Evolutionary conservation across 1,140 invertebrate genomes (phyloP), one percentile per base, ranked within the genome.

Genomic region (Cydia pomonella): DNA sequence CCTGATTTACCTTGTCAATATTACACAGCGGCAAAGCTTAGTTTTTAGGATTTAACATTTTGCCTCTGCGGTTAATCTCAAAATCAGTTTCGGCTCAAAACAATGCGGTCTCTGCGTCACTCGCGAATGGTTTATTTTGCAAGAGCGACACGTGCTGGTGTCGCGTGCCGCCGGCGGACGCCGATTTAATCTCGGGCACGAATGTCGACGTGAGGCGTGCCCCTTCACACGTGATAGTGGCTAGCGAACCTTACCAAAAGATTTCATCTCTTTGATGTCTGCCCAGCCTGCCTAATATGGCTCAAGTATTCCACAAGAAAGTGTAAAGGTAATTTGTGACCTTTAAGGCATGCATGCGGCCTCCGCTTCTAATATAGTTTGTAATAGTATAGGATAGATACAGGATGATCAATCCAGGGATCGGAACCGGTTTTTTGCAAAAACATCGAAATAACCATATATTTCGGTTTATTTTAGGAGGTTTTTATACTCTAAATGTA

Each of bases 171-270:
- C 73, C 80, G 84, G 82, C 78, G 81, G 75, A 78, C 23, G 44
- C 80, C 75, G 90, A 92, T 92, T 72, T 83, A 82, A 91, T 92
- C 89, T 87, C 76, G 73, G 73, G 83, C 89, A 91, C 91, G 89
- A 90, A 86, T 78, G 83, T 44, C 82, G 83, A 89, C 88, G 84
- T 84, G 85, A 84, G 85, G 81, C 83, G 83, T 87, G 86, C 89
- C 83, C 83, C 87, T 88, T 91, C 87, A 92, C 89, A 91, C 89
- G 84, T 90, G 90, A 90, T 89, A 83, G 83, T 88, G 78, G 75
- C 47, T 73, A 76, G 82, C 82, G 82, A 86, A 83, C 81, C 77
- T 76, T 81, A 84, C 81, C 81, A 44, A 62, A 41, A 85, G 88
- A 90, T 88, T 79, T 62, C 82, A 90, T 92, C 90, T 85, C 76